Evolutionary conservation across 2,888 invertebrate species (phyloP).

Genomic region (Cactoblastis cactorum): DNA sequence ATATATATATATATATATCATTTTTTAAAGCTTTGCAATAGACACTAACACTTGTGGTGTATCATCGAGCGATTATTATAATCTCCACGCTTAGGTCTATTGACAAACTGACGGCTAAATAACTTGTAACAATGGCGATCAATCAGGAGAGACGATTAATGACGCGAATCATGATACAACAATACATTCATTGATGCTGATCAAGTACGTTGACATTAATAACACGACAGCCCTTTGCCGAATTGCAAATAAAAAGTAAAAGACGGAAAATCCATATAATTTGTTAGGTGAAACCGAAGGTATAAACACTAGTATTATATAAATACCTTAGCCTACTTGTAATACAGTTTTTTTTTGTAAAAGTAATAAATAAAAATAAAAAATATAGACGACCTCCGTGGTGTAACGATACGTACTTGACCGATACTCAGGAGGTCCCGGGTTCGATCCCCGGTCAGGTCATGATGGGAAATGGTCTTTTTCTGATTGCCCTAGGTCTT

Average conservation of each 20-base stretch:
- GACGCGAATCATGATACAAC: constrained; percentile 22
- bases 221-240: neutral
- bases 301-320: no score
- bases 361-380: no score
- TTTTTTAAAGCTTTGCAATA: neutral
- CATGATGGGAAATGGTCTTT: no score
- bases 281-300: no score
- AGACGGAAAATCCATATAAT: neutral
- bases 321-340: no score
- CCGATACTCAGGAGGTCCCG: no score
- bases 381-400: no score
- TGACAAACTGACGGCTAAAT: constrained; percentile 30
- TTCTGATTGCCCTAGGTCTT: no score
- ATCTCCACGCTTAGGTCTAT: neutral
- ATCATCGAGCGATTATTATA: neutral
- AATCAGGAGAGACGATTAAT: constrained; percentile 38
- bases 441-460: no score
- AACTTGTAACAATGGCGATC: constrained; percentile 35
- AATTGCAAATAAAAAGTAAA: neutral
- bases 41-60: neutral
- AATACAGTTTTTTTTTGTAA: no score
- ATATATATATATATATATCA: no score
- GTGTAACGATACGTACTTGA: no score
- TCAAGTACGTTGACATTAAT: constrained; percentile 1
- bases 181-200: constrained; percentile 5